Evolutionary conservation across 2,113 vertebrate genomes (phyloP).

Genomic region (Bagarius yarrelli): DNA sequence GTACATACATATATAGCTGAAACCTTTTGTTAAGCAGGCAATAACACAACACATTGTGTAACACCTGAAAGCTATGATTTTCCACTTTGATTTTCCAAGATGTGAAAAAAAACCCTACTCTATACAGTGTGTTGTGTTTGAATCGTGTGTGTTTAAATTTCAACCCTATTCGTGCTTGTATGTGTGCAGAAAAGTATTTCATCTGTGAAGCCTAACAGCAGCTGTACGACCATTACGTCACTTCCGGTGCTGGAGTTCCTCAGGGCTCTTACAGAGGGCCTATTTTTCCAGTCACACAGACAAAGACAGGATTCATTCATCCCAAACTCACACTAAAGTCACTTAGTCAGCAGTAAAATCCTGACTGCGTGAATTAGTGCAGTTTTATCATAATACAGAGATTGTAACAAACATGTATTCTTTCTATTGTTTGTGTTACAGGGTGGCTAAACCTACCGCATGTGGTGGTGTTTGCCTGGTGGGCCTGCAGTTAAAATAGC

Average conservation of each 20-base stretch:
- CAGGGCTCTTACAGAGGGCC: slow-evolving; percentile 39
- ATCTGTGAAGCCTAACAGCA: slow-evolving; percentile 25
- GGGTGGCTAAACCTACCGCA: slow-evolving; percentile 37
- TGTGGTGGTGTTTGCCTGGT: slow-evolving; percentile 27
- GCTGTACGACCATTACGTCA: slow-evolving; percentile 38
- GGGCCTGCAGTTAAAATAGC: slow-evolving; percentile 27
- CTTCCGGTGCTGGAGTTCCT: slow-evolving; percentile 44
- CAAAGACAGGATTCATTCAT: slow-evolving; percentile 59
- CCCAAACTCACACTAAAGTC: slow-evolving; percentile 49
- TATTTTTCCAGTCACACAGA: slow-evolving; percentile 39
- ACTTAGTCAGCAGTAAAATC: slow-evolving; percentile 39
- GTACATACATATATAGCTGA: neutral
- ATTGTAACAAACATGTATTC: slow-evolving; percentile 11
- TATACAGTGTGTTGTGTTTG: too few species aligned
- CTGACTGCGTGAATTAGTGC: slow-evolving; percentile 46
- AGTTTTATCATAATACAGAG: slow-evolving; percentile 50
- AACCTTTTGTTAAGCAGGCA: neutral
- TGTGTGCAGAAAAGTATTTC: slow-evolving; percentile 41
- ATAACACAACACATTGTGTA: neutral
- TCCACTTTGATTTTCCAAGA: too few species aligned
- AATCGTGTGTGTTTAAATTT: neutral
- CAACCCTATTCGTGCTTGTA: neutral
- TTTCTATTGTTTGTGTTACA: slow-evolving; percentile 31
- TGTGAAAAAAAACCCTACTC: too few species aligned
- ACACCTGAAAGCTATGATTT: neutral